Base-by-base conservation (phyloP, 2,888 invertebrate genomes). In the Pristionchus arcanus region DNA sequence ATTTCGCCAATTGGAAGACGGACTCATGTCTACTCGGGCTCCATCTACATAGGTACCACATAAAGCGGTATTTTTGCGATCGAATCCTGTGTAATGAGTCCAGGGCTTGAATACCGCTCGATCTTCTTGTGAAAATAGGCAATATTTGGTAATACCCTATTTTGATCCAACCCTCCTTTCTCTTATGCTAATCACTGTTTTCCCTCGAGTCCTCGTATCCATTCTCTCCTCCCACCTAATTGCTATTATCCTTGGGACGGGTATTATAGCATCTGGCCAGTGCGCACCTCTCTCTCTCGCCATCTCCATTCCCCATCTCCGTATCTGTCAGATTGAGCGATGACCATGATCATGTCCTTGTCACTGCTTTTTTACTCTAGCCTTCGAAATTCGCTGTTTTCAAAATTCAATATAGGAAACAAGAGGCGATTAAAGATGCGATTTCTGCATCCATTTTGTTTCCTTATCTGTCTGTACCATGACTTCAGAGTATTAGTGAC, bases 141-240 rank as follows among this genome's bases (percentile, higher is more conserved):
- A 13, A 55, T 16, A 55, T 16, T 2, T 13, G 55, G 2, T 55
- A 9, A 2, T 2, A 55, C 16, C 21, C 74, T 37, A 37, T 74
- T 74, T 53, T 83, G 83, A 42, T 81, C 53, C n/a, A 15, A 0
- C 55, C 53, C 31, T 11, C 21, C 81, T 11, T 19, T 11, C 81
- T 53, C 83, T 53, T 53, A 49, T 83, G 49, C 83, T 83, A 83
- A 83, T 83, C 83, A 53, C 85, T 85, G 28, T 85, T 63, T 63
- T 63, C 53, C 49, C 55, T 28, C 13, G 42, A 31, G 85, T 21
- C 5, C 85, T 63, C 53, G 5, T 37, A 1, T 63, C n/a, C 85
- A 25, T 59, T 25, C 85, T n/a, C 37, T 55, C 34, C 85, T 85
- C n/a, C 31, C 74, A 37, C 71, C 74, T 74, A 74, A 74, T 74